Conservation (phyloP, 2,113 vertebrate genomes). For the Holacanthus passer region DNA sequence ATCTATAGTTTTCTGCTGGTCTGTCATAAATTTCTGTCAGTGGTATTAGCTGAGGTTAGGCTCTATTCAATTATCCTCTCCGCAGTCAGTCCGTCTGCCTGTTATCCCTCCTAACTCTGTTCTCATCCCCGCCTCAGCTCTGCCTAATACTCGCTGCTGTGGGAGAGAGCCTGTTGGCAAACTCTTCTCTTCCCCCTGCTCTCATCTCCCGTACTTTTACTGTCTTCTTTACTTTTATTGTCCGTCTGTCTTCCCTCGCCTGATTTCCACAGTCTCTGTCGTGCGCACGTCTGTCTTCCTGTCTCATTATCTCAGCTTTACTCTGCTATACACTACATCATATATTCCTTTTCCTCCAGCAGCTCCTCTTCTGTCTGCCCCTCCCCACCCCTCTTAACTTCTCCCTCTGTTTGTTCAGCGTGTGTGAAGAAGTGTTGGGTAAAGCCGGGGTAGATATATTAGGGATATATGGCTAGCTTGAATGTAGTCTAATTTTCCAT, state of each 20-base stretch:
- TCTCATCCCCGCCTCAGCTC: constrained; percentile 71
- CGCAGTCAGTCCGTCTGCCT: constrained; percentile 76
- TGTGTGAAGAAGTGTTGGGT: constrained; percentile 67
- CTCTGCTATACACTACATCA: constrained; percentile 41
- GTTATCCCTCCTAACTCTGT: constrained; percentile 78
- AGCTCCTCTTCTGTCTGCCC: constrained; percentile 37
- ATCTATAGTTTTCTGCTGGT: constrained; percentile 77
- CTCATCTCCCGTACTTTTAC: constrained; percentile 48
- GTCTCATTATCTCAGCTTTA: constrained; percentile 70
- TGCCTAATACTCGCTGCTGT: constrained; percentile 63
- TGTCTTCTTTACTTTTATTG: constrained; percentile 39
- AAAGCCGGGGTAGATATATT: constrained; percentile 72
- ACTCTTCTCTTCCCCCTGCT: constrained; percentile 46
- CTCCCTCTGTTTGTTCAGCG: constrained; percentile 72
- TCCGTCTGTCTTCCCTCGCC: constrained; percentile 49
- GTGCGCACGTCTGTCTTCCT: constrained; percentile 20
- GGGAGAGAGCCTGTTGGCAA: constrained; percentile 65
- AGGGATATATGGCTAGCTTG: constrained; percentile 69
- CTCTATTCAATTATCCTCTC: constrained; percentile 79
- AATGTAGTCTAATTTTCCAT: constrained; percentile 77
- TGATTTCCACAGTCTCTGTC: constrained; percentile 34
- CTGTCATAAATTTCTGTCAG: constrained; percentile 76
- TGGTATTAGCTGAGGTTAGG: constrained; percentile 77
- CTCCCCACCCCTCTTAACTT: constrained; percentile 50
- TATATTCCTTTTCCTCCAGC: background rate